Conservation (phyloP, 1,140 invertebrate species). For the Ooceraea biroi region DNA sequence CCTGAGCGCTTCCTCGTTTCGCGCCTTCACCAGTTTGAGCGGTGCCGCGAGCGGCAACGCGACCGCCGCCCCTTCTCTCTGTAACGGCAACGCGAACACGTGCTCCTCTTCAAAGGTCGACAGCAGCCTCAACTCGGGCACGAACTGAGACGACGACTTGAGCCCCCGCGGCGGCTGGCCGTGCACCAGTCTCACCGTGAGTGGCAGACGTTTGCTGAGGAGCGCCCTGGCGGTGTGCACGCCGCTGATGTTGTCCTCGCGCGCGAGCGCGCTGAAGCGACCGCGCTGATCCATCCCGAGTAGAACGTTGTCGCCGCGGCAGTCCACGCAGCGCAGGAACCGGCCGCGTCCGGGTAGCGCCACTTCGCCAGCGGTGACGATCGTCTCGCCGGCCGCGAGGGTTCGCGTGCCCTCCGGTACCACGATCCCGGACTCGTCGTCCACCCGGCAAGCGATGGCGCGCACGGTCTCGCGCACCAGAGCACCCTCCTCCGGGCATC, state of each 20-base stretch:
- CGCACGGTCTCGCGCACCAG: conserved; percentile 95
- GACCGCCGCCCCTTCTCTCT: conserved; percentile 92
- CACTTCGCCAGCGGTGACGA: conserved; percentile 91
- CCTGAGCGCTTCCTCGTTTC: conserved; percentile 93
- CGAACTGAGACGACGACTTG: conserved; percentile 92
- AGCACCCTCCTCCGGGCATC: conserved; percentile 91
- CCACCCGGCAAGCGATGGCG: conserved; percentile 91
- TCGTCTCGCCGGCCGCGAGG: conserved; percentile 90
- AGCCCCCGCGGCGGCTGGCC: conserved; percentile 93
- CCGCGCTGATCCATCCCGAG: conserved; percentile 94
- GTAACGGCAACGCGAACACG: conserved; percentile 93
- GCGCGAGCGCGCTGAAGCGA: conserved; percentile 95
- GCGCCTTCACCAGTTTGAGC: conserved; percentile 93
- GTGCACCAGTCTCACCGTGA: conserved; percentile 96
- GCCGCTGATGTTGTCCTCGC: conserved; percentile 96
- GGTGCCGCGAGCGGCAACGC: conserved; percentile 94
- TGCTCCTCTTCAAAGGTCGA: conserved; percentile 93
- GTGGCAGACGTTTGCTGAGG: conserved; percentile 94
- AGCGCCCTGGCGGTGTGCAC: conserved; percentile 95
- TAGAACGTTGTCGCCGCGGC: conserved; percentile 93
- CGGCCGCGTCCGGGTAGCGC: conserved; percentile 89
- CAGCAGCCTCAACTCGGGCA: conserved; percentile 93
- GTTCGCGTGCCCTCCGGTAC: conserved; percentile 91
- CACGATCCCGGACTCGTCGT: conserved; percentile 88
- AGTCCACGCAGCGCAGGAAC: conserved; percentile 94